Percentiles rank a stretch among this genome's conserved stretches.
These are phyloP conservation scores for Lanius collurio DNA, from an alignment of 2,113 vertebrate species.

Conservation along the genomic window DNA sequence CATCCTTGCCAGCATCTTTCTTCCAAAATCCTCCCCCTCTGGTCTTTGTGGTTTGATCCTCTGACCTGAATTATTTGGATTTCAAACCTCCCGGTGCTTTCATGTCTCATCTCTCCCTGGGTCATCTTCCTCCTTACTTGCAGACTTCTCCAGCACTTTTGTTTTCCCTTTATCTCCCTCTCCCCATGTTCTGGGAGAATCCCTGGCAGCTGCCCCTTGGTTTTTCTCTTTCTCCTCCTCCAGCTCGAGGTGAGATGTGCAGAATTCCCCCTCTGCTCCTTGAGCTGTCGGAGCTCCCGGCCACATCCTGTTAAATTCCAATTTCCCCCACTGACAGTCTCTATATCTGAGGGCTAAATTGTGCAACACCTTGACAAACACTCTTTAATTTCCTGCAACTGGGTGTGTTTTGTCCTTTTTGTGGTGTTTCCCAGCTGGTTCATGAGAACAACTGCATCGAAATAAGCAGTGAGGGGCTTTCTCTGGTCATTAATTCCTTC, in stretches of 20 bases:
- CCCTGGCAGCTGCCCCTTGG: not conserved
- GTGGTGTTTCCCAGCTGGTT: not conserved
- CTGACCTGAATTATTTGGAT: not conserved
- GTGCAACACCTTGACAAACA: not conserved
- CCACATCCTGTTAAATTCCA: not conserved
- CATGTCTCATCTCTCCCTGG: not conserved
- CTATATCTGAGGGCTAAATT: not conserved
- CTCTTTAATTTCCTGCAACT: not conserved
- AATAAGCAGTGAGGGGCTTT: not conserved
- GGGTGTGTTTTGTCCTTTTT: not conserved
- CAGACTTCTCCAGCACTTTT: not conserved
- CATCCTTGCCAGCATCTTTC: not conserved
- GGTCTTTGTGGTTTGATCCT: not conserved
- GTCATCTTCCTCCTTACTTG: not conserved
- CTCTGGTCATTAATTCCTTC: accelerated
- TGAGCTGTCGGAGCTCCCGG: not conserved
- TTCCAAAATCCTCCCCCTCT: not conserved
- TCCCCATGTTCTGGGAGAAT: not conserved
- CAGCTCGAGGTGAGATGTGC: not conserved
- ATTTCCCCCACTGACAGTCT: not conserved
- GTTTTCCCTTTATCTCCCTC: not conserved
- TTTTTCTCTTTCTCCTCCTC: not conserved
- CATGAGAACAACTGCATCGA: not conserved
- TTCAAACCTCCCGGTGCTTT: not conserved
- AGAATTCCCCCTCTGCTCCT: not conserved